Evolutionary conservation across 2,113 vertebrate genomes (phyloP).

Genomic region (Ammospiza caudacuta): DNA sequence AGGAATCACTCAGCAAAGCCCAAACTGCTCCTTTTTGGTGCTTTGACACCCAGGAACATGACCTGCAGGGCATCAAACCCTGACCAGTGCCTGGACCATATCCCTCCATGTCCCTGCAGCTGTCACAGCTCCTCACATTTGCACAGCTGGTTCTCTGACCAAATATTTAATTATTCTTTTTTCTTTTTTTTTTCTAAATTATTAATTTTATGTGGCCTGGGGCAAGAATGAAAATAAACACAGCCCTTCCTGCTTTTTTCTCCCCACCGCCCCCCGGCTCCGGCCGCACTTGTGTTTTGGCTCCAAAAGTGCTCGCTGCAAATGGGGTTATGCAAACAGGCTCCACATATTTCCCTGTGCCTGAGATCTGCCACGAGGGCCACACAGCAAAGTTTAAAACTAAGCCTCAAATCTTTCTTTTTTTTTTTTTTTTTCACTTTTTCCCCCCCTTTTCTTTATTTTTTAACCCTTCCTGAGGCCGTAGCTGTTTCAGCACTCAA

Average conservation of each 20-base stretch:
- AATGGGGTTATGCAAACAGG: slow-evolving; percentile 52
- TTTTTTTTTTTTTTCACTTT: neutral
- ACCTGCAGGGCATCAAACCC: neutral
- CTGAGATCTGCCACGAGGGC: slow-evolving; percentile 39
- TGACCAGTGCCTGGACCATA: neutral
- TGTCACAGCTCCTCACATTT: slow-evolving; percentile 4
- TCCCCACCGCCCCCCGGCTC: neutral
- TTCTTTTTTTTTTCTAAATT: neutral
- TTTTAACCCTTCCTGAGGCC: slow-evolving; percentile 70
- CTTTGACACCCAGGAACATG: neutral
- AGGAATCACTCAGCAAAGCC: neutral
- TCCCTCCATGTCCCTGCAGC: neutral
- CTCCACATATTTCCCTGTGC: slow-evolving; percentile 29
- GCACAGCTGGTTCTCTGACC: slow-evolving; percentile 40
- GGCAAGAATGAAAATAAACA: slow-evolving; percentile 63
- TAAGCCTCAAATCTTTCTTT: neutral
- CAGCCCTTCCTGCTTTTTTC: slow-evolving; percentile 35
- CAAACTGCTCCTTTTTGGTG: neutral
- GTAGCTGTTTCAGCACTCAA: slow-evolving; percentile 66
- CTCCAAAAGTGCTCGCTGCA: neutral
- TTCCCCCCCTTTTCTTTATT: neutral
- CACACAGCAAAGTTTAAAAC: slow-evolving; percentile 59
- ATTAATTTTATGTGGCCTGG: slow-evolving; percentile 43
- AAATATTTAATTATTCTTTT: slow-evolving; percentile 43
- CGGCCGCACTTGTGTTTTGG: slow-evolving; percentile 26